Percentiles rank a stretch among this genome's conserved stretches.
Evolutionary conservation across 2,888 invertebrate genomes (phyloP).

Genomic region (Aromia moschata): DNA sequence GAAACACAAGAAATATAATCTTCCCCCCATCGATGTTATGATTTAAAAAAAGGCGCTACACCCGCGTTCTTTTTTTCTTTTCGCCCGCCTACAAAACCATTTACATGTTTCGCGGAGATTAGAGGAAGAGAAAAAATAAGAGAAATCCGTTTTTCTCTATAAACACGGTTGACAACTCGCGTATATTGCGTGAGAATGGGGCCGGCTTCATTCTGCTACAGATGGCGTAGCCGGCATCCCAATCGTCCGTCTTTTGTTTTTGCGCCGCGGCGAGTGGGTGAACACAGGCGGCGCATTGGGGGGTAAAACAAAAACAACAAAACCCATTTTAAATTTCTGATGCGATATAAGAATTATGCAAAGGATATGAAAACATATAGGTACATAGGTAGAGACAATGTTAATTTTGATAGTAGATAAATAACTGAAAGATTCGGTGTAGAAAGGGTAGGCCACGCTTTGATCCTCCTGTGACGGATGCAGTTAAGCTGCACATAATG

Average conservation of each 20-base stretch:
- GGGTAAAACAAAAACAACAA: too few species aligned
- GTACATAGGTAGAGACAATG: too few species aligned
- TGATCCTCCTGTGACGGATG: too few species aligned
- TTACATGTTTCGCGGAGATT: conserved; percentile 38
- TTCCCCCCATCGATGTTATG: conserved; percentile 5
- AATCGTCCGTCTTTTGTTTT: conserved; percentile 21
- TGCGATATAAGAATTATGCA: too few species aligned
- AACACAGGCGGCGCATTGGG: too few species aligned
- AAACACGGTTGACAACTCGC: conserved; percentile 41
- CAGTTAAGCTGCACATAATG: too few species aligned
- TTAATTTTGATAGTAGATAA: too few species aligned
- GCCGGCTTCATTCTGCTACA: conserved; percentile 27
- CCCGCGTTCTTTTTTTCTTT: conserved; percentile 7
- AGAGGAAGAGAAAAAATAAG: conserved; percentile 36
- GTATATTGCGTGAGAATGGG: conserved; percentile 43
- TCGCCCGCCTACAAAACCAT: conserved; percentile 8
- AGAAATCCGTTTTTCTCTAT: conserved; percentile 43
- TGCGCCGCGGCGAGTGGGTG: background rate
- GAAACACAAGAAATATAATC: background rate
- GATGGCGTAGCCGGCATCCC: conserved; percentile 8
- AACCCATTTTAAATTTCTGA: too few species aligned
- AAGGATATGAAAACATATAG: too few species aligned
- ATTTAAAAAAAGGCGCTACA: background rate
- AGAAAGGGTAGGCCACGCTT: too few species aligned
- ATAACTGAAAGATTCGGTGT: too few species aligned